Percentiles rank a stretch among this genome's conserved stretches.
These are phyloP conservation scores for Pseudorhombus dupliciocellatus DNA, from an alignment of 2,113 vertebrate species.

Conservation along the genomic window DNA sequence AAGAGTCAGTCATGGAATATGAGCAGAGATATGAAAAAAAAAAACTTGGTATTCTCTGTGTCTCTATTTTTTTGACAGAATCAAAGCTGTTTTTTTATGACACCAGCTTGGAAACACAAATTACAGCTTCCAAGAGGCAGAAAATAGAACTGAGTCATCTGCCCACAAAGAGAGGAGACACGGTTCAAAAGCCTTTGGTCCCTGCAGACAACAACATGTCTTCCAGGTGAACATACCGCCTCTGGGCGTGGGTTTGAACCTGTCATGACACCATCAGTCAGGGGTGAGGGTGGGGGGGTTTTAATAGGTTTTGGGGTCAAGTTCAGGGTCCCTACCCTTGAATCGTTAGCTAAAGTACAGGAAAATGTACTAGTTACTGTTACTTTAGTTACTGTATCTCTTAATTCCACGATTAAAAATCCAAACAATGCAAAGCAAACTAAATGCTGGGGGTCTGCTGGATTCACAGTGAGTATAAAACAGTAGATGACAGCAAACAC, in stretches of 20 bases:
- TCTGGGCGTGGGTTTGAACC: conserved; percentile 48
- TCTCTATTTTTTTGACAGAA: neutral
- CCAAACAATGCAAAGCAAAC: neutral
- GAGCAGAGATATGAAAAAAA: neutral
- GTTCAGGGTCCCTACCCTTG: neutral
- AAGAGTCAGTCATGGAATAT: neutral
- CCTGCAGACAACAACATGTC: conserved; percentile 22
- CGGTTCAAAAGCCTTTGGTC: conserved; percentile 1
- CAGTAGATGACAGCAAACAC: neutral
- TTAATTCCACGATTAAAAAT: neutral
- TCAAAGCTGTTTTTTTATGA: conserved; percentile 21
- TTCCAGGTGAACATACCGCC: conserved; percentile 60
- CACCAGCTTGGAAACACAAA: conserved; percentile 30
- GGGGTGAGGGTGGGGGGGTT: neutral
- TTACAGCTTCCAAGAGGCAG: conserved; percentile 26
- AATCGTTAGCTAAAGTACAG: conserved; percentile 10
- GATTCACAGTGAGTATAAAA: neutral
- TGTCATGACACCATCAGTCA: conserved; percentile 21
- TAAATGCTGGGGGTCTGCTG: neutral
- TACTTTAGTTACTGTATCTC: neutral
- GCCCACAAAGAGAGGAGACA: neutral
- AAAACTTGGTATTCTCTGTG: conserved; percentile 12
- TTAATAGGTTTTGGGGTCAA: conserved; percentile 6
- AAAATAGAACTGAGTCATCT: conserved; percentile 37
- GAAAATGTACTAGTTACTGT: neutral